These are phyloP conservation scores for Perizoma flavofasciatum DNA, from an alignment of 2,888 invertebrate species.

Conservation along the genomic window DNA sequence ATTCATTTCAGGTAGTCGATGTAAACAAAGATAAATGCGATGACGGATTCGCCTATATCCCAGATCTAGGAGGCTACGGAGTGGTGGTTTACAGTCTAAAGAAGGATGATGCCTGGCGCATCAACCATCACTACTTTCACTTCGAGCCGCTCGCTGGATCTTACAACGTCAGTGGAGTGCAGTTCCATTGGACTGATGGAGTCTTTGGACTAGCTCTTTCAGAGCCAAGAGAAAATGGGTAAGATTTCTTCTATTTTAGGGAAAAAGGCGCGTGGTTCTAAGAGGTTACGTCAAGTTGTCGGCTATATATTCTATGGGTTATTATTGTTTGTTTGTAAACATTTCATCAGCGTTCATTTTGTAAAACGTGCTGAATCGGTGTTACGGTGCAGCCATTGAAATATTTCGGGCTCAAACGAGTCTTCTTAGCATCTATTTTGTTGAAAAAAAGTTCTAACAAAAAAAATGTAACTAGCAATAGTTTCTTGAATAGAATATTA, in stretches of 20 bases:
- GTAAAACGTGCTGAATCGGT: too few species aligned
- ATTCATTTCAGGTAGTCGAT: conserved; percentile 86
- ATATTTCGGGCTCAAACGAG: too few species aligned
- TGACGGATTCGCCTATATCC: conserved; percentile 90
- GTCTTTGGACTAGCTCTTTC: conserved; percentile 90
- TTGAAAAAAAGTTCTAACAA: too few species aligned
- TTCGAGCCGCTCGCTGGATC: conserved; percentile 91
- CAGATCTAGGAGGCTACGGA: conserved; percentile 90
- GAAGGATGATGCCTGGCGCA: conserved; percentile 90
- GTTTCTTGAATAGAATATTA: too few species aligned
- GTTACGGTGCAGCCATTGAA: too few species aligned
- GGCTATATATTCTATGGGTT: too few species aligned
- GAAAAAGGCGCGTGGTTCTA: not conserved
- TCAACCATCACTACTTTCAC: conserved; percentile 92
- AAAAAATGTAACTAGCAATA: too few species aligned
- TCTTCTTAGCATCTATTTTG: too few species aligned
- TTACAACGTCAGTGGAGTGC: conserved; percentile 89
- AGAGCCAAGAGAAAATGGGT: conserved; percentile 83
- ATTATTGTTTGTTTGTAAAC: too few species aligned
- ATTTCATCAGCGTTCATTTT: too few species aligned
- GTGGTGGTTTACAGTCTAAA: conserved; percentile 90
- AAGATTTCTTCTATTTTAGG: conserved; percentile 34
- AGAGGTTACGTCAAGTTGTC: too few species aligned
- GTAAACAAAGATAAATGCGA: conserved; percentile 87
- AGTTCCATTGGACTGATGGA: conserved; percentile 95